Percentiles rank a stretch among this genome's conserved stretches.
phyloP scores from a whole-genome alignment of 1,140 invertebrate species.

The Prorops nasuta region DNA sequence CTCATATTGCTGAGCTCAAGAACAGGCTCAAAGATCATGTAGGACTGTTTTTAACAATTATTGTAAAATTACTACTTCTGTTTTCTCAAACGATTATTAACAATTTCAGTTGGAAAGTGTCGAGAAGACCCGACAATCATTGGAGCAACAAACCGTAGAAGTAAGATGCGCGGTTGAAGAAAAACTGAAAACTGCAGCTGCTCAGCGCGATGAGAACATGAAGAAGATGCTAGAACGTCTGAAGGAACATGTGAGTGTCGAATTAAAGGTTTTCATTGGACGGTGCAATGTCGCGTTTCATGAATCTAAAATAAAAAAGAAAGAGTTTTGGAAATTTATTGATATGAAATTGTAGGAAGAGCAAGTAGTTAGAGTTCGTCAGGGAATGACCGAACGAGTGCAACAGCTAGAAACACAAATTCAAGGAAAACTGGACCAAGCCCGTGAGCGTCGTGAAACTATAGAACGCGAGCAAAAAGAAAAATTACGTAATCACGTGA shows the following conservation, averaged over 20 bases:
- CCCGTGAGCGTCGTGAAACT: conserved; percentile 66
- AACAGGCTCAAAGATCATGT: conserved; percentile 81
- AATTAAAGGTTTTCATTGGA: background rate
- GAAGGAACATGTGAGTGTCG: conserved; percentile 78
- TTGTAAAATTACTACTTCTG: conserved; percentile 4
- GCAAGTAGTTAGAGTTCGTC: conserved; percentile 67
- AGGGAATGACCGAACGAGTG: conserved; percentile 64
- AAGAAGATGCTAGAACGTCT: conserved; percentile 85
- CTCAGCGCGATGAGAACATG: conserved; percentile 82
- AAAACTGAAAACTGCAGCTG: conserved; percentile 78
- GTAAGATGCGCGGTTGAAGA: conserved; percentile 80
- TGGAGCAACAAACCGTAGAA: conserved; percentile 81
- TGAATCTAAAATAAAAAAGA: conserved; percentile 14
- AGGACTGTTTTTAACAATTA: conserved; percentile 36
- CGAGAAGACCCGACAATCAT: conserved; percentile 75
- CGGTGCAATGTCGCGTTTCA: conserved; percentile 13
- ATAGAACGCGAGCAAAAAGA: conserved; percentile 72
- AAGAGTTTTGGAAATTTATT: background rate
- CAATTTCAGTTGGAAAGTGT: conserved; percentile 77
- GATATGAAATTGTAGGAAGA: conserved; percentile 65
- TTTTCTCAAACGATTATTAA: too few relatives aligned
- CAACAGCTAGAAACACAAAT: conserved; percentile 67
- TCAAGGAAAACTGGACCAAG: conserved; percentile 71
- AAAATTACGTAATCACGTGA: conserved; percentile 74
- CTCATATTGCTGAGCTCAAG: conserved; percentile 82